Evolutionary conservation across 2,797 vertebrate genomes (phyloP), one percentile per base, ranked within the genome.

Genomic region (Lithobates sylvaticus): DNA sequence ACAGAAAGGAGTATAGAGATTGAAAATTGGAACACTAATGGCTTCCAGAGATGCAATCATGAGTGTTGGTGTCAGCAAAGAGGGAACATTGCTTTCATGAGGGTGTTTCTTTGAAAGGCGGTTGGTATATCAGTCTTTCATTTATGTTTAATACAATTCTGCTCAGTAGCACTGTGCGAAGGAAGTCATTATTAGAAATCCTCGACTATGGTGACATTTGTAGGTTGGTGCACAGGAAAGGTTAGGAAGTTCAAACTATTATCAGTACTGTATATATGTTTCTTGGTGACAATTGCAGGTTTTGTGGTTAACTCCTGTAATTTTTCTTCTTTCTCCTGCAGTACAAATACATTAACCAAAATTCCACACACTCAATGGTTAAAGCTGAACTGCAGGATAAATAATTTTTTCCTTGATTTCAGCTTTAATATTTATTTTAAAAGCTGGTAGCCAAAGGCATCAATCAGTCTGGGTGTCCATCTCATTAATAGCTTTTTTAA

Each of bases 111-210:
- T 58, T 61, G 34, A 64, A 61, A 54, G 50, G 47, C 54, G 47
- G 64, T 58, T 39, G n/a, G 26, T 67, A 65, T 26, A 75, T 36
- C 34, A 83, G 81, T 32, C 36, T 74, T 75, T 74, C 71, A 83
- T 83, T 83, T 74, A 44, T 42, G 69, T 65, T 67, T 83, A 75
- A 67, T 65, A 83, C 26, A 21, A 74, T 83, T 50, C 58, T 44
- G 81, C 42, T 61, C 42, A 26, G 47, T 21, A 15, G 47, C 54
- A 68, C 32, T 72, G 68, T 61, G 47, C 7, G 34, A 61, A 71
- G 29, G 44, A 50, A 47, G 42, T 12, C 65, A 54, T 70, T 70
- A 80, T 70, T 70, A 70, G 13, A 68, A 80, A 80, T 70, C 42
- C 47, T 70, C 5, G 18, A 69, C 44, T 80, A 23, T 12, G 29